These are phyloP conservation scores for Cinclus mexicanus DNA, from an alignment of 2,113 vertebrate genomes.

Conservation along the genomic window DNA sequence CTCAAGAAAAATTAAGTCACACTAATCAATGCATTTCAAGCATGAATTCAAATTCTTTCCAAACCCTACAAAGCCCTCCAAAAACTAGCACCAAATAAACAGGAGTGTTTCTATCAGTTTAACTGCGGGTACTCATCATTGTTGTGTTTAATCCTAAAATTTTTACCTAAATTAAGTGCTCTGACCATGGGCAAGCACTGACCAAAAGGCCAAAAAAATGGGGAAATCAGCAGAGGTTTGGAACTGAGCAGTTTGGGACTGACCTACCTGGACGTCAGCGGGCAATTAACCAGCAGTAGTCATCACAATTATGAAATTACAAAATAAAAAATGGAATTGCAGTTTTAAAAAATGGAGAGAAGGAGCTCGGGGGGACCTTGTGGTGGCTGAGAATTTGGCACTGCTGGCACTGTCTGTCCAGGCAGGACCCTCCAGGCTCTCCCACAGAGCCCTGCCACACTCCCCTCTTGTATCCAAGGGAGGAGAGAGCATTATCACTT, in stretches of 20 bases:
- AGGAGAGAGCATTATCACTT: neutral
- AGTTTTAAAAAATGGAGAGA: neutral
- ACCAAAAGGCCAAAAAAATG: neutral
- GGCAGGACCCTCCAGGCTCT: neutral
- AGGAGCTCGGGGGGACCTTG: neutral
- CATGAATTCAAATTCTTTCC: constrained; percentile 61
- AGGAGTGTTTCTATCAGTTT: constrained; percentile 10
- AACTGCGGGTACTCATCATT: neutral
- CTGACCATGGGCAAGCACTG: neutral
- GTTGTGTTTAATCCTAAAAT: neutral
- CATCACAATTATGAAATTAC: fast-evolving
- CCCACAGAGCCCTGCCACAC: fast-evolving
- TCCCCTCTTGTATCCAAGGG: neutral
- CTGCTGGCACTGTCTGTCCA: neutral
- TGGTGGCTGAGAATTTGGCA: neutral
- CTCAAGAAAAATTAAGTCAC: constrained; percentile 76
- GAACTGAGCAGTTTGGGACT: neutral
- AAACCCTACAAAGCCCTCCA: neutral
- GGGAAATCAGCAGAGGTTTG: neutral
- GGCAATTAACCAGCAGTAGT: neutral
- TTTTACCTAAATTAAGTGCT: neutral
- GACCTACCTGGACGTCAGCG: neutral
- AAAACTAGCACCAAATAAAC: constrained; percentile 43
- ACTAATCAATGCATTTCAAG: constrained; percentile 71
- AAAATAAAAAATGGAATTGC: neutral